phyloP scores from a whole-genome alignment of 2,113 vertebrate genomes.

The Heloderma charlesbogerti region DNA sequence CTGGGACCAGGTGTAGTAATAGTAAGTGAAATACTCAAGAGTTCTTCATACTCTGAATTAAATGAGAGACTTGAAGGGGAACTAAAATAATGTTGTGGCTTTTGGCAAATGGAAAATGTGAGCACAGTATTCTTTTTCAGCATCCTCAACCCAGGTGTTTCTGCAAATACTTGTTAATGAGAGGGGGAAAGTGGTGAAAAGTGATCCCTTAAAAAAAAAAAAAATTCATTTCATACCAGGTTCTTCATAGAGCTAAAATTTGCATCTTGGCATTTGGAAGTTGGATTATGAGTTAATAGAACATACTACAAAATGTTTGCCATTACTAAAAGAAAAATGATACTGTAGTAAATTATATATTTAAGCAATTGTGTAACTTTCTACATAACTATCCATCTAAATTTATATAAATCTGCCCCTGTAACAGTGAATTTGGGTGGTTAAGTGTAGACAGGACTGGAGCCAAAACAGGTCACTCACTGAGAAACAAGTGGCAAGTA shows the following conservation, averaged over 20 bases:
- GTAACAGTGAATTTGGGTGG: not conserved
- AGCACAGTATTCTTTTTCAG: not conserved
- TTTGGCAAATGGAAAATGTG: not conserved
- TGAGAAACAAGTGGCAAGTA: not conserved
- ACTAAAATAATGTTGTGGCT: not conserved
- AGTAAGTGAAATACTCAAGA: not conserved
- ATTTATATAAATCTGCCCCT: not conserved
- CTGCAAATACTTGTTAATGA: not conserved
- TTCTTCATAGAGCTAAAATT: not conserved
- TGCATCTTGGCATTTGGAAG: not conserved
- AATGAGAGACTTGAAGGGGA: not conserved
- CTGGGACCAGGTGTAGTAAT: not conserved
- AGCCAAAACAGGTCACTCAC: not conserved
- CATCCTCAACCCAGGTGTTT: not conserved
- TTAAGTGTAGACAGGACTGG: not conserved
- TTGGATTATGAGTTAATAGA: not conserved
- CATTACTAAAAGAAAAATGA: rapidly evolving
- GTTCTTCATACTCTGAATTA: rapidly evolving
- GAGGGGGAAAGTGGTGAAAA: not conserved
- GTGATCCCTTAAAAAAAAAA: too few species aligned
- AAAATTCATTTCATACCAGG: not conserved
- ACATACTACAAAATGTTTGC: not conserved
- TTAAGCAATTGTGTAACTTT: not conserved
- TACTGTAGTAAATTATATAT: not conserved
- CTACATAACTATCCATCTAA: not conserved